A percentile compares a stretch with the other conserved stretches of the same genome.
Evolutionary conservation across 2,113 vertebrate genomes (phyloP).

Genomic region (Epinephelus moara): DNA sequence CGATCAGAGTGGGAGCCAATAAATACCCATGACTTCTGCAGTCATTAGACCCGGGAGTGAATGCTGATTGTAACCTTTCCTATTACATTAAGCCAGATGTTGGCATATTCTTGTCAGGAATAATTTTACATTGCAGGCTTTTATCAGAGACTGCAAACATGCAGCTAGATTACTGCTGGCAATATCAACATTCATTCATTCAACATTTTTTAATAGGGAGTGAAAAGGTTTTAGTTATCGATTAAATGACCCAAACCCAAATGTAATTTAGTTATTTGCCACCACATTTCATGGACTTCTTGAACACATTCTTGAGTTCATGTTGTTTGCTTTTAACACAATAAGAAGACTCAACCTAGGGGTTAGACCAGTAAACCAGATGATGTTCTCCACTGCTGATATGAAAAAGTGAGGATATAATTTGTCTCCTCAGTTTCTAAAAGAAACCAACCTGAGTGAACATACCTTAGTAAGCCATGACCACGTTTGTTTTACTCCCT

Average conservation of each 20-base stretch:
- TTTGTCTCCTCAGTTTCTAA: neutral
- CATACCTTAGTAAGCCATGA: neutral
- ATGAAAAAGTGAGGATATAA: neutral
- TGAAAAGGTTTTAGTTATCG: conserved; percentile 7
- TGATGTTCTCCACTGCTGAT: neutral
- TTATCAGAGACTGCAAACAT: too few relatives aligned
- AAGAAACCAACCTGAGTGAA: neutral
- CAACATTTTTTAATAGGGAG: neutral
- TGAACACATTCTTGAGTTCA: neutral
- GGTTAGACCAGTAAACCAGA: neutral
- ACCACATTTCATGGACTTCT: too few relatives aligned
- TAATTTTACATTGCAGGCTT: too few relatives aligned
- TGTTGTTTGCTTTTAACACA: neutral
- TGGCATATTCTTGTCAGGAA: too few relatives aligned
- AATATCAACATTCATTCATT: too few relatives aligned
- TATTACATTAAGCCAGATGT: too few relatives aligned
- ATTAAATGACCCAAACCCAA: accelerated
- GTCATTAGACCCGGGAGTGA: too few relatives aligned
- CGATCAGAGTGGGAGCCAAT: too few relatives aligned
- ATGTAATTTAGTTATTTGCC: conserved; percentile 8
- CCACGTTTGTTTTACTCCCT: neutral
- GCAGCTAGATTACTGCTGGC: too few relatives aligned
- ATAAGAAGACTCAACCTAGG: neutral
- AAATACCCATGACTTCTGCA: too few relatives aligned
- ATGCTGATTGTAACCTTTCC: too few relatives aligned